Evolutionary conservation across 2,888 invertebrate genomes (phyloP), one percentile per base, ranked within the genome.

Genomic region (Meghimatium bilineatum): DNA sequence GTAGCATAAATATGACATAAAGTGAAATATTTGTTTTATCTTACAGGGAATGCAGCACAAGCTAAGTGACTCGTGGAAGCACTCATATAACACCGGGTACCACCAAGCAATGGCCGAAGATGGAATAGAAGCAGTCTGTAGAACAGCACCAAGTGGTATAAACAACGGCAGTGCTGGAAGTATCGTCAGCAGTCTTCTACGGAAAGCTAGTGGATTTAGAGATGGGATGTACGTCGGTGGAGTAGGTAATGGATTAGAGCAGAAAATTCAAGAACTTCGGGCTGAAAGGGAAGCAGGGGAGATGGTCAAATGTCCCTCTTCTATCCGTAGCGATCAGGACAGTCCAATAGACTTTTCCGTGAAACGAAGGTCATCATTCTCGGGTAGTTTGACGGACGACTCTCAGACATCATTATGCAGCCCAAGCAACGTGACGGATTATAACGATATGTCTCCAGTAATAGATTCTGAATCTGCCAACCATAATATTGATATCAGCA

Each of bases 271-370:
- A 52, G 80, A 84, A 23, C 74, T 84, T 56, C 69, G 75, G 52
- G 79, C 79, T 1, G 84, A 84, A 52, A 84, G 80, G 44, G 84
- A 84, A 29, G 74, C 79, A 2, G 74, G 34, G n/a, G 84, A 80
- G 49, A n/a, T 75, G 60, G 75, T 29, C 36, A 69, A 32, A 71
- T 83, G 83, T 32, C 69, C 75, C 12, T 34, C 66, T 26, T 80
- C 79, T 38, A 38, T 71, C 14, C 75, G 63, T 29, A 80, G 52
- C 38, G 79, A 84, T 36, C 86, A 86, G 66, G 86, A 86, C 79
- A 83, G 83, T 26, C 86, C 86, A n/a, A 72, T 86, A 36, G 86
- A 86, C 83, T 86, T 86, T 49, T 86, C 86, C 5, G 80, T 86
- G 14, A 80, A 78, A 44, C 66, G 86, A 1, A 63, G 86, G 63